A percentile compares a stretch with the other conserved stretches of the same genome.
phyloP scores from a whole-genome alignment of 2,888 invertebrate species.

The Lepidochitona cinerea region DNA sequence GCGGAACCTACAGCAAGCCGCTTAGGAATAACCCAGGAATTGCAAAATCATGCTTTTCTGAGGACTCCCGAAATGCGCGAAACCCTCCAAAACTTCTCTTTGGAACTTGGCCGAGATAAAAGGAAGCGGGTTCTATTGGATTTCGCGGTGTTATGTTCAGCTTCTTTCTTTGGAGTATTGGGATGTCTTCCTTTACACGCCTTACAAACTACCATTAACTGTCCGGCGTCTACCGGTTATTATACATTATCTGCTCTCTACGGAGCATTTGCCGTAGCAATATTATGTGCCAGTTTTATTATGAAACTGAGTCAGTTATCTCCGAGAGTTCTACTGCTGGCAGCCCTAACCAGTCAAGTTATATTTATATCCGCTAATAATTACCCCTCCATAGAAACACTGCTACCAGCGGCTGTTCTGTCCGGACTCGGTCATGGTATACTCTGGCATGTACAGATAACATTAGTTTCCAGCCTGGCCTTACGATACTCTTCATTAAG shows the following conservation, averaged over 20 bases:
- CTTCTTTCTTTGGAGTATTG: neutral
- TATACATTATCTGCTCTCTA: neutral
- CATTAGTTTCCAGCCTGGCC: constrained; percentile 28
- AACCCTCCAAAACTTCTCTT: neutral
- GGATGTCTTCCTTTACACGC: neutral
- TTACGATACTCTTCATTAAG: neutral
- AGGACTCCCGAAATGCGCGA: neutral
- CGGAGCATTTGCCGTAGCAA: neutral
- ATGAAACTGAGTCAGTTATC: neutral
- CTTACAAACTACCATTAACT: neutral
- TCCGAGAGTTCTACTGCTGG: neutral
- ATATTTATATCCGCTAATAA: constrained; percentile 43
- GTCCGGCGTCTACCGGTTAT: neutral
- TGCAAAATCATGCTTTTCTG: neutral
- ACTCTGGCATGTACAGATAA: constrained; percentile 65
- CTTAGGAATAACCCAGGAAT: neutral
- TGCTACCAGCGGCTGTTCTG: constrained; percentile 54
- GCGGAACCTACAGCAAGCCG: too few species aligned
- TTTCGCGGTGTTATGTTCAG: neutral
- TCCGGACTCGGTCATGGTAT: constrained; percentile 56
- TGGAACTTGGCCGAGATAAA: neutral
- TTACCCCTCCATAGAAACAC: constrained; percentile 53
- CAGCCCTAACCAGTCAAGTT: neutral
- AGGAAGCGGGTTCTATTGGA: neutral
- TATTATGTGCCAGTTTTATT: neutral